Base-by-base conservation (phyloP, 2,888 invertebrate genomes). In the Himalopsyche tibetana region DNA sequence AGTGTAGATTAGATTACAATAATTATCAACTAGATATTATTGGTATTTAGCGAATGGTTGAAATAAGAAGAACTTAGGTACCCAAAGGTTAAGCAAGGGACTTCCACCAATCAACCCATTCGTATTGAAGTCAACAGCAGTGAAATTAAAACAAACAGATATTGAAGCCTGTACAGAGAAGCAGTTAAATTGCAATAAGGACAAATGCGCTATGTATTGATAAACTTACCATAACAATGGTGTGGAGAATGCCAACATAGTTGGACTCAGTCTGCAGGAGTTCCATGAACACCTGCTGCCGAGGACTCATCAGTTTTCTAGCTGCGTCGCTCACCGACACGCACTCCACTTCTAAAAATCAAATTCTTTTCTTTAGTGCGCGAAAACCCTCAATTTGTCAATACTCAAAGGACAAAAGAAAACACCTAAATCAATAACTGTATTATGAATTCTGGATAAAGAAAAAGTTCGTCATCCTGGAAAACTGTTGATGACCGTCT, bases 261-360 rank as follows among this genome's bases (percentile, higher is more conserved):
- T 99, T 99, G 87, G 96, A 97, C 92, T 99, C 99, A 0, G 99
- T 99, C 92, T 98, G 98, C 88, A 98, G 95, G 90, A 99, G 94
- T 92, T 99, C 99, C 92, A 97, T 95, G 91, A 97, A 97, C 82
- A 97, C 97, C 92, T 96, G 96, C 90, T 97, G 96, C 83, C 97
- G 93, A 4, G 96, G 95, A 79, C 96, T 96, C 91, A 96, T 93
- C 89, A 94, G 94, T 90, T 96, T 96, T 88, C 96, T 92, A 86
- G 95, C 94, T 83, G 95, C 94, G 90, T 95, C 96, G 89, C 93
- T 94, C 80, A 93, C 93, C 84, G 93, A 93, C 89, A 94, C 94
- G 79, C 94, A 93, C 91, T 95, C 94, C 84, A 91, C 91, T 88
- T 92, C 92, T 91, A 91, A 90, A 90, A 92, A 80, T 15, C 19